Evolutionary conservation across 2,797 vertebrate genomes (phyloP).

Genomic region (Alcedo quadribrachys): DNA sequence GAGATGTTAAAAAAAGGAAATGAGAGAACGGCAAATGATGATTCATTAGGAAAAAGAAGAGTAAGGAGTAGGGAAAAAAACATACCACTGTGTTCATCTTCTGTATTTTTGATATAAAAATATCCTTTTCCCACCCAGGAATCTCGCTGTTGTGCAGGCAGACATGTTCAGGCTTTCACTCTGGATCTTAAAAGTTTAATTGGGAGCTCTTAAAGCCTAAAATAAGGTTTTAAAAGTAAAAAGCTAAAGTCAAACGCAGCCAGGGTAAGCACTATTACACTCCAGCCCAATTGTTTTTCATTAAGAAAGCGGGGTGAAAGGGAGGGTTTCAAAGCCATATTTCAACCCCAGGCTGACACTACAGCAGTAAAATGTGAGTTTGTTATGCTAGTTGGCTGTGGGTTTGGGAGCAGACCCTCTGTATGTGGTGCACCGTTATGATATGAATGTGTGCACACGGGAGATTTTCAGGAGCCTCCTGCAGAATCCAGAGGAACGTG

Average conservation of each 20-base stretch:
- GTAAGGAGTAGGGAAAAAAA: not conserved
- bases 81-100: not conserved
- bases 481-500: not conserved
- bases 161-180: constrained; percentile 46
- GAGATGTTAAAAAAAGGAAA: not conserved
- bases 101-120: constrained; percentile 13
- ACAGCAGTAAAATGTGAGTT: constrained; percentile 67
- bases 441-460: constrained; percentile 21
- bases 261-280: constrained; percentile 58
- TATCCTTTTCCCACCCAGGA: constrained; percentile 38
- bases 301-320: constrained; percentile 54
- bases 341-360: constrained; percentile 64
- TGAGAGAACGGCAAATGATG: not conserved
- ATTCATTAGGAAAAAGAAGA: not conserved
- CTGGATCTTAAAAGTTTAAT: constrained; percentile 45
- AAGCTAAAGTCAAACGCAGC: constrained; percentile 56
- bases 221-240: constrained; percentile 60
- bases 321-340: constrained; percentile 66
- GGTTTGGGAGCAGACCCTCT: constrained; percentile 59
- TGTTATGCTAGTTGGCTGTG: constrained; percentile 63
- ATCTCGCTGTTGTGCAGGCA: constrained; percentile 28
- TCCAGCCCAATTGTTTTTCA: constrained; percentile 59
- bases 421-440: constrained; percentile 27
- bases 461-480: constrained; percentile 50
- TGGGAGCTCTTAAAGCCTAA: constrained; percentile 57